phyloP scores from a whole-genome alignment of 2,113 vertebrate genomes.

The Xenotilapia caudafasciata region DNA sequence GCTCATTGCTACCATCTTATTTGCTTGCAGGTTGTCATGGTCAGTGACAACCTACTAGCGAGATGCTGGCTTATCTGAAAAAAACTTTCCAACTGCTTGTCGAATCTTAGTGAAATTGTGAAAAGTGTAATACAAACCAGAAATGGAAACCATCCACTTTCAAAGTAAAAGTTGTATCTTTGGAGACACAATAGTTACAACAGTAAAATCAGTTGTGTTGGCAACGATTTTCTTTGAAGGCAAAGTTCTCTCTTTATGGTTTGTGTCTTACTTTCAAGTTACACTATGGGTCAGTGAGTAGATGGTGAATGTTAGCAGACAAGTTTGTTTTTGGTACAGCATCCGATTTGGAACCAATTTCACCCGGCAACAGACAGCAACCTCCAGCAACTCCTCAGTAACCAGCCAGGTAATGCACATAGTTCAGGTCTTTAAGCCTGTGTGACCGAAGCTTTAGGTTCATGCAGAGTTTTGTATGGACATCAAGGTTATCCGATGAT shows the following conservation, averaged over 20 bases:
- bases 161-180: accelerated
- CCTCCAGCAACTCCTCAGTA: neutral
- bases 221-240: neutral
- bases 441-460: neutral
- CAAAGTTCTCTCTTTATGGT: neutral
- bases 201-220: neutral
- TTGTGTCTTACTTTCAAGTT: neutral
- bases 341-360: neutral
- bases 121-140: neutral
- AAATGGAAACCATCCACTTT: neutral
- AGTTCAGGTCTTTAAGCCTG: neutral
- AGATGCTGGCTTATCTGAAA: neutral
- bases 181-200: neutral
- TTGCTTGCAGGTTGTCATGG: neutral
- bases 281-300: neutral
- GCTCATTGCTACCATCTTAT: neutral
- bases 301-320: neutral
- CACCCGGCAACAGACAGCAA: accelerated
- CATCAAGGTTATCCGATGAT: neutral
- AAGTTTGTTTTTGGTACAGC: neutral
- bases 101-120: neutral
- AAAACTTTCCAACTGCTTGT: neutral
- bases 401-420: neutral
- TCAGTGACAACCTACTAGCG: neutral
- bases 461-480: neutral